Conservation (phyloP, 2,888 invertebrate species). For the Eubasilissa splendida region DNA sequence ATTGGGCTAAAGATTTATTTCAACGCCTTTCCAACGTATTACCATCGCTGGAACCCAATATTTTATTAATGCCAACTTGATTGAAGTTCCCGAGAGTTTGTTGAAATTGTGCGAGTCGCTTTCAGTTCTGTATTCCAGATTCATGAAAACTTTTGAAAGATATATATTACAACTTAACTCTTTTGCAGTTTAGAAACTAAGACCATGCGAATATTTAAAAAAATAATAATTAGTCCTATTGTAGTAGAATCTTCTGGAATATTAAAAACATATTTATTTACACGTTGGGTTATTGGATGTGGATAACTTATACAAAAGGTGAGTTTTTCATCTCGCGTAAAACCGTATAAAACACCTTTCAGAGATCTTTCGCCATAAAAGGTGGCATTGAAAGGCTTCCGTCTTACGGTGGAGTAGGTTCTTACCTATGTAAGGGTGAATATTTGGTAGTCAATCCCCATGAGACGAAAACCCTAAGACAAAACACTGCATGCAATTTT, state of each 20-base stretch:
- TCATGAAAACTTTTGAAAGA: too few species aligned
- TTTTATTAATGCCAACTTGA: slow-evolving; percentile 42
- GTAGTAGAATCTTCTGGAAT: too few species aligned
- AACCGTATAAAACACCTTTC: slow-evolving; percentile 4
- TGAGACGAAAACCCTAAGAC: slow-evolving; percentile 17
- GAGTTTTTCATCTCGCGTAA: slow-evolving; percentile 5
- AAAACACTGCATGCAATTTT: slow-evolving; percentile 19
- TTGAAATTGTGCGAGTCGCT: neutral
- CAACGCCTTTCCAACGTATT: neutral
- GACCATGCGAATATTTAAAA: too few species aligned
- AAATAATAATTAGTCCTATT: too few species aligned
- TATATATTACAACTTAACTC: too few species aligned
- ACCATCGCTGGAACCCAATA: slow-evolving; percentile 10
- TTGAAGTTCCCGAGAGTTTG: slow-evolving; percentile 34
- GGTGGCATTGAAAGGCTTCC: slow-evolving; percentile 41
- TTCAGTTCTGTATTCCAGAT: neutral
- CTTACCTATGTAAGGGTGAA: slow-evolving; percentile 5
- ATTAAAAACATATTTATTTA: too few species aligned
- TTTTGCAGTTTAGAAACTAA: too few species aligned
- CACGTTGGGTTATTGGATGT: too few species aligned
- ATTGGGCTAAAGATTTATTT: neutral
- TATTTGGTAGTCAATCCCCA: slow-evolving; percentile 25
- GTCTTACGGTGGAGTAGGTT: slow-evolving; percentile 23
- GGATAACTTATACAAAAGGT: neutral
- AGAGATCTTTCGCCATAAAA: slow-evolving; percentile 41